Conservation (phyloP, 2,113 vertebrate species). For the Alligator sinensis region DNA sequence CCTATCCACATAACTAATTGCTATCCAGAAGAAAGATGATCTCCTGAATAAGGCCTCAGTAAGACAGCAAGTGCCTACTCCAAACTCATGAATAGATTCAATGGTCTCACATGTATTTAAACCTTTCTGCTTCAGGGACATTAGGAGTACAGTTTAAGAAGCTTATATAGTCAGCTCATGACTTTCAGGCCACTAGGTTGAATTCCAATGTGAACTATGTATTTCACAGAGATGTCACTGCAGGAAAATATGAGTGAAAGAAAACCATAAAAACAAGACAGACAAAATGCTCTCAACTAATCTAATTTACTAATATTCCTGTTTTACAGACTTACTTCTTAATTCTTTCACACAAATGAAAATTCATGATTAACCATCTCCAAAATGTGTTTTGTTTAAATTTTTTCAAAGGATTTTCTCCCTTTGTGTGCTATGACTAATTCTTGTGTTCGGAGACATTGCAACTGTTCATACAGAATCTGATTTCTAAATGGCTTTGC, state of each 20-base stretch:
- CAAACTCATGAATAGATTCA: background rate
- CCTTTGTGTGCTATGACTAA: conserved; percentile 59
- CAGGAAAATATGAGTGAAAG: background rate
- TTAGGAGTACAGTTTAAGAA: accelerated
- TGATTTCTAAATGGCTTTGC: conserved; percentile 15
- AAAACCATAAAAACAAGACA: background rate
- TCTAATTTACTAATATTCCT: background rate
- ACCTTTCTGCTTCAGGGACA: background rate
- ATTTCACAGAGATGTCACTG: background rate
- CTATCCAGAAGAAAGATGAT: background rate
- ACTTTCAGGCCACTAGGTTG: background rate
- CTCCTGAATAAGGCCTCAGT: background rate
- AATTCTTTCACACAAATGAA: conserved; percentile 24
- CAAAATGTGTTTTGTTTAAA: conserved; percentile 19
- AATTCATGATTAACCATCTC: background rate
- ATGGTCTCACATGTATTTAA: background rate
- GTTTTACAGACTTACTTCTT: conserved; percentile 46
- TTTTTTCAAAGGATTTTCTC: conserved; percentile 48
- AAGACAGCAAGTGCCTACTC: background rate
- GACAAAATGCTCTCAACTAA: background rate
- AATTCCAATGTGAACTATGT: background rate
- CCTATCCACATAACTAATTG: background rate
- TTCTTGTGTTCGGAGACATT: conserved; percentile 45
- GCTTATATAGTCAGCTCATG: background rate
- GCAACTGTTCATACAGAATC: conserved; percentile 53